A percentile compares a stretch with the other conserved stretches of the same genome.
phyloP scores from a whole-genome alignment of 1,140 invertebrate genomes.

The Gryon sp. region DNA sequence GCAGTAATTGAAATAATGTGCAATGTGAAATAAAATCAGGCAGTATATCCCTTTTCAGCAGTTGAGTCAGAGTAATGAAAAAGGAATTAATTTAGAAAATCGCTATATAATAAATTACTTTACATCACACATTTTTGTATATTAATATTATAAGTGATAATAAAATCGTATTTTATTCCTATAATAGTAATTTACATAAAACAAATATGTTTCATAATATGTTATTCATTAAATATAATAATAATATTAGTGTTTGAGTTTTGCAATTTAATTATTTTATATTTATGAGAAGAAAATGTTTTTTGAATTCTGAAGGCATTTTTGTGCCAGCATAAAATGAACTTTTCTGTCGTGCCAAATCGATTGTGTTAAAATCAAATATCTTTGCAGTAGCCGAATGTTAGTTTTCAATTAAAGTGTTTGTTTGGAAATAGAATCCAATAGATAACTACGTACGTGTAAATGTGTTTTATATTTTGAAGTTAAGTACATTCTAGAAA shows the following conservation, averaged over 20 bases:
- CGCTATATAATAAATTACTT: too few species aligned
- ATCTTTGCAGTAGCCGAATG: not conserved
- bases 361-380: conserved; percentile 2
- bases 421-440: too few species aligned
- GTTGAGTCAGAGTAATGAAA: conserved; percentile 39
- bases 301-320: conserved; percentile 17
- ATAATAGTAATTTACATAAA: too few species aligned
- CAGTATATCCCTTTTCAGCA: conserved; percentile 7
- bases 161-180: too few species aligned
- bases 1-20: conserved; percentile 38
- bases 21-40: conserved; percentile 21
- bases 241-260: not conserved
- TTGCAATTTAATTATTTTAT: conserved; percentile 4
- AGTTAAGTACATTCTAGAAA: too few species aligned
- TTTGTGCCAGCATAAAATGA: conserved; percentile 4
- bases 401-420: conserved; percentile 8
- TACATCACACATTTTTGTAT: too few species aligned
- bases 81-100: conserved; percentile 17
- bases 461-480: too few species aligned
- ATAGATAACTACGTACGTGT: too few species aligned
- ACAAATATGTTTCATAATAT: too few species aligned
- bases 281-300: conserved; percentile 2
- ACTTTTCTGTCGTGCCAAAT: conserved; percentile 4
- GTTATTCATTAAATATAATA: too few species aligned
- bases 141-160: too few species aligned